Evolutionary conservation across 2,888 invertebrate species (phyloP), one percentile per base, ranked within the genome.

Genomic region (Chloroclystis v-ata): DNA sequence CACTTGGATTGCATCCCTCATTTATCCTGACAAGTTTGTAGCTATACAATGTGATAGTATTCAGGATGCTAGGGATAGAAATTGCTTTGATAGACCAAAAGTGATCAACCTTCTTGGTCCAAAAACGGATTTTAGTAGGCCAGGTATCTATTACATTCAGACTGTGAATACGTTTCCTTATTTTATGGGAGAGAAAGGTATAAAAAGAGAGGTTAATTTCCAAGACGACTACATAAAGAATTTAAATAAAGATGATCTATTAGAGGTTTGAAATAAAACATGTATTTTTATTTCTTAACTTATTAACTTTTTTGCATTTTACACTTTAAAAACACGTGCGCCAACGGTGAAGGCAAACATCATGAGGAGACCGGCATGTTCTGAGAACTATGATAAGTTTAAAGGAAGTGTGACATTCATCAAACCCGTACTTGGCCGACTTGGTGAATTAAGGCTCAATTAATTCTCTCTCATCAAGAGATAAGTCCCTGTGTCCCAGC

Each of bases 131-230:
- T 64, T 39, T 9, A 63, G 10, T 24, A 64, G 51, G 5, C 48
- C 48, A n/a, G 75, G 74, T 0, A 66, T 75, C 28, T 75, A 62
- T 44, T 70, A 65, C 37, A 43, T 75, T 4, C 47, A 64, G 0
- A 69, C 71, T 0, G 43, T 28, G 2, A 49, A 62, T 20, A 38
- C 12, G 1, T 69, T 59, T 37, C 76, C 75, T 0, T 77, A 63
- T 45, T 67, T 54, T 54, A 49, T 75, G 35, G 72, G 68, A 0
- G 43, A 59, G 30, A 60, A 61, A 14, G 75, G 75, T 1, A 11
- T 72, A 4, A 56, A 57, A 35, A 61, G 52, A 24, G 58, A 68
- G n/a, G 41, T 62, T 24, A 65, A 70, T 50, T 53, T 57, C 7
- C 10, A 9, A 1, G 28, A 10, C 4, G 26, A 25, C 1, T 35